phyloP scores from a whole-genome alignment of 2,113 vertebrate genomes.

The Xyliphius kryptos region DNA sequence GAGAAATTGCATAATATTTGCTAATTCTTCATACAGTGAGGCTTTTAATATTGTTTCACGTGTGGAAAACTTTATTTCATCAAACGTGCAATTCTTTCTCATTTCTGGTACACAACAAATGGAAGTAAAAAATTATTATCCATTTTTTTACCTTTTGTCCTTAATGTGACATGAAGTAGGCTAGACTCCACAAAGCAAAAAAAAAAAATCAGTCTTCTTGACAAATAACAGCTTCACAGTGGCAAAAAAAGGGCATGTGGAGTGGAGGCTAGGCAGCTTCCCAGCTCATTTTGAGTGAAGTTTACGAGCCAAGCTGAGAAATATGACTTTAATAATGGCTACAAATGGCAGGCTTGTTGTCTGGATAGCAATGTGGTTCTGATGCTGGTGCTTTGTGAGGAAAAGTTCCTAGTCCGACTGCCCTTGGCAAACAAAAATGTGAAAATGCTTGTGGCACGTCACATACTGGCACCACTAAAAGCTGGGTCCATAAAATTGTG shows the following conservation, averaged over 20 bases:
- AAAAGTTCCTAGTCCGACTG: constrained; percentile 32
- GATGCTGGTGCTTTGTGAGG: constrained; percentile 20
- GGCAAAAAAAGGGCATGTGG: constrained; percentile 8
- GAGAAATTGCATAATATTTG: too few species aligned
- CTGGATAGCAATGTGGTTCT: constrained; percentile 27
- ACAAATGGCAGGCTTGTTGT: constrained; percentile 52
- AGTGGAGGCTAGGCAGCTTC: constrained; percentile 29
- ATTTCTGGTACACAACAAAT: too few species aligned
- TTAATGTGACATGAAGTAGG: neutral
- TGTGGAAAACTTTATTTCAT: too few species aligned
- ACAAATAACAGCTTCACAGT: constrained; percentile 2
- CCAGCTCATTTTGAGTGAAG: constrained; percentile 51
- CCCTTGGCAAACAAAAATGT: constrained; percentile 56
- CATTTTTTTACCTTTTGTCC: neutral
- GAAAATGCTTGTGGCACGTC: constrained; percentile 68
- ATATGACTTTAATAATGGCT: constrained; percentile 66
- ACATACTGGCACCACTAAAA: constrained; percentile 54
- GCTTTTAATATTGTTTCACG: too few species aligned
- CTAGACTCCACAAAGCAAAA: neutral
- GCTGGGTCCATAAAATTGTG: constrained; percentile 57
- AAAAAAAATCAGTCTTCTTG: neutral
- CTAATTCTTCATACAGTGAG: too few species aligned
- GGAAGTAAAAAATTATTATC: too few species aligned
- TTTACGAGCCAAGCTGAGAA: constrained; percentile 58
- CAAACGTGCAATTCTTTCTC: too few species aligned